Percentiles rank a stretch among this genome's conserved stretches.
phyloP scores from a whole-genome alignment of 2,888 invertebrate species.

The Caenorhabditis doughertyi region DNA sequence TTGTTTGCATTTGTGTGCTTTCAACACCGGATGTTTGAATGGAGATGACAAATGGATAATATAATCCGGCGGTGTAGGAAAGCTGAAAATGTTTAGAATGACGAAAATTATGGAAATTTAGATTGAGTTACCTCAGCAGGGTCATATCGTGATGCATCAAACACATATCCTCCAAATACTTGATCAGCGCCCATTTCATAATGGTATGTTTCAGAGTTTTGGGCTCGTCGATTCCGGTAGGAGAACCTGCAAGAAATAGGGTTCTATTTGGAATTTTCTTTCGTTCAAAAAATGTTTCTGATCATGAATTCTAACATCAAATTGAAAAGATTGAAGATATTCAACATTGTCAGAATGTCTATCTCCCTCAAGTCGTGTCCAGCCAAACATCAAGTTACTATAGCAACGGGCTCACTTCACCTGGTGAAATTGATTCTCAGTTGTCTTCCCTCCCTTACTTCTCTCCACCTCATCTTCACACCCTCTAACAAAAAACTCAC shows the following conservation, averaged over 20 bases:
- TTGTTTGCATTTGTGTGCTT: constrained; percentile 77
- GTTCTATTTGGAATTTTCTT: background rate
- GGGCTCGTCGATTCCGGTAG: constrained; percentile 82
- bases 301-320: background rate
- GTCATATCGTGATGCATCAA: constrained; percentile 90
- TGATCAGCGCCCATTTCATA: constrained; percentile 97
- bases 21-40: constrained; percentile 73
- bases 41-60: constrained; percentile 80
- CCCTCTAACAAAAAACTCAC: too few species aligned
- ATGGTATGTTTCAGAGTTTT: constrained; percentile 91
- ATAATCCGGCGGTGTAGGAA: constrained; percentile 75
- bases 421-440: too few species aligned
- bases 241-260: constrained; percentile 84
- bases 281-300: background rate
- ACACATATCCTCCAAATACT: constrained; percentile 92
- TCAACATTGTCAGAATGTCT: too few species aligned
- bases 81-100: constrained; percentile 58
- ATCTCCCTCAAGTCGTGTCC: too few species aligned
- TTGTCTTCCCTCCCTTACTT: background rate
- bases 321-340: too few species aligned
- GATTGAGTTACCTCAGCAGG: constrained; percentile 37
- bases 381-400: too few species aligned
- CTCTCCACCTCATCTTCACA: background rate
- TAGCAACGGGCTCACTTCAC: background rate
- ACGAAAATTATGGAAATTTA: too few species aligned